Conservation (phyloP, 2,888 invertebrate species). For the Seira musarum region DNA sequence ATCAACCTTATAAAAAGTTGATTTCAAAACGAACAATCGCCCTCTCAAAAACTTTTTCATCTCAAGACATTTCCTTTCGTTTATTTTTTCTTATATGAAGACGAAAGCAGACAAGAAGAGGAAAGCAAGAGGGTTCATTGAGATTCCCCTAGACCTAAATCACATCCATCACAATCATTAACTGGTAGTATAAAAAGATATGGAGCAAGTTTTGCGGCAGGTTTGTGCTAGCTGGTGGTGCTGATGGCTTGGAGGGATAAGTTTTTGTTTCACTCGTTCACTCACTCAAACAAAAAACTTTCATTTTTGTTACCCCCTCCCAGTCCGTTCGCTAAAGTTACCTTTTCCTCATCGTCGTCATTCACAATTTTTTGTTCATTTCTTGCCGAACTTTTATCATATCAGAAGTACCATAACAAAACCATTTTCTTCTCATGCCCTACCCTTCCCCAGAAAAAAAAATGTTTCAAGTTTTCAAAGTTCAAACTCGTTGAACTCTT, state of each 20-base stretch:
- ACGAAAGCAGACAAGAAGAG: too few species aligned
- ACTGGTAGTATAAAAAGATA: constrained; percentile 29
- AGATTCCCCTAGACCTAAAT: constrained; percentile 52
- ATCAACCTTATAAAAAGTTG: constrained; percentile 25
- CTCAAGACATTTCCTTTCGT: constrained; percentile 14
- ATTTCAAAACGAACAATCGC: constrained; percentile 33
- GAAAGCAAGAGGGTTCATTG: constrained; percentile 45
- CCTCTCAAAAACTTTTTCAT: not conserved
- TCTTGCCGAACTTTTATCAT: constrained; percentile 35
- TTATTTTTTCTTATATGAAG: constrained; percentile 15
- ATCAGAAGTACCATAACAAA: too few species aligned
- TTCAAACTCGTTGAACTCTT: constrained; percentile 47
- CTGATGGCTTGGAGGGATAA: constrained; percentile 1
- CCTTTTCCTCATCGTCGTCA: not conserved
- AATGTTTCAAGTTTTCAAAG: constrained; percentile 48
- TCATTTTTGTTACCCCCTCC: constrained; percentile 47
- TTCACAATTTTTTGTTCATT: constrained; percentile 19
- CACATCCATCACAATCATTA: constrained; percentile 56
- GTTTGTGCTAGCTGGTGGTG: too few species aligned
- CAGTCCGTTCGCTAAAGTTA: not conserved
- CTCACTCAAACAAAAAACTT: too few species aligned
- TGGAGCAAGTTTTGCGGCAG: constrained; percentile 27
- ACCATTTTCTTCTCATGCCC: constrained; percentile 33
- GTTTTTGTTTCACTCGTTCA: constrained; percentile 43
- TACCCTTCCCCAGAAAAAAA: too few species aligned